Evolutionary conservation across 2,888 invertebrate species (phyloP), one percentile per base, ranked within the genome.

Genomic region (Megastigmus dorsalis): DNA sequence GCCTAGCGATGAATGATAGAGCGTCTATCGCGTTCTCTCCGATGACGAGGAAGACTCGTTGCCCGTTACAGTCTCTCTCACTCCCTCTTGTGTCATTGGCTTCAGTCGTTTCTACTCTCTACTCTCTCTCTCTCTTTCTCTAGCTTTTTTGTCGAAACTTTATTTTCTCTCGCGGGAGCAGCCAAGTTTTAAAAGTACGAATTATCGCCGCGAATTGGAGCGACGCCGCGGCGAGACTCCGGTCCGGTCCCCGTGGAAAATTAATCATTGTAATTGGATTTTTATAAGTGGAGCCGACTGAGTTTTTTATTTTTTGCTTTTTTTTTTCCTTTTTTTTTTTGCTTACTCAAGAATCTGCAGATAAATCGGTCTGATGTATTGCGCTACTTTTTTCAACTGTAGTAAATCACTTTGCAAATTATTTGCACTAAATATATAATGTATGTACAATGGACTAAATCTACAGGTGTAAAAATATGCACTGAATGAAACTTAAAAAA

Each of bases 221-320:
- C 10, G 48, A 15, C n/a, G n/a, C n/a, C n/a, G n/a, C n/a, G n/a
- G n/a, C n/a, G n/a, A n/a, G n/a, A n/a, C n/a, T n/a, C n/a, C n/a
- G n/a, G n/a, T n/a, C n/a, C 9, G n/a, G 23, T 43, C 28, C 28
- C 59, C 28, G 3, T 3, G 59, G 41, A 41, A 43, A 60, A 60
- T 60, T 60, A 60, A 43, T 60, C 59, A 43, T 28, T 36, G 26
- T 28, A 60, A 60, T 60, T 60, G 59, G 41, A 60, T 43, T 60
- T 60, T 60, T 41, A 60, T 60, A 59, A 43, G 43, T 43, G 43
- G n/a, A n/a, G n/a, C n/a, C n/a, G n/a, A 30, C 13, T 33, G 7
- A 28, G 1, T 15, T 52, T n/a, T 52, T 28, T n/a, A n/a, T 20
- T 30, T 5, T 15, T 18, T 43, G 6, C 15, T 15, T 43, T 36